Percentiles rank a stretch among this genome's conserved stretches.
Evolutionary conservation across 2,888 invertebrate species (phyloP).

Genomic region (Synergus laeviventris): DNA sequence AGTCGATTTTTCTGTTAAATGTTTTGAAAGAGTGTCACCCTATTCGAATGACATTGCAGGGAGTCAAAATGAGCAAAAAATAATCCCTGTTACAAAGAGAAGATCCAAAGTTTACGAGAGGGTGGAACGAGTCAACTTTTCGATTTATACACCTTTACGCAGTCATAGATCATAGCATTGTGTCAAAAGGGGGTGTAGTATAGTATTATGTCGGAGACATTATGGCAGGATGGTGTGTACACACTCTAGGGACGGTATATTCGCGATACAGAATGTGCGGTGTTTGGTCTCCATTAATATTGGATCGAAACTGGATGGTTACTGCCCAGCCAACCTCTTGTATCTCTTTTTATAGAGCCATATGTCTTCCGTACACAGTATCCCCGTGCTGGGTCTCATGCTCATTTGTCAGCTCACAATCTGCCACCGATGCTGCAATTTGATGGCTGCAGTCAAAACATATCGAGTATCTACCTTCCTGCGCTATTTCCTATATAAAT

Average conservation of each 20-base stretch:
- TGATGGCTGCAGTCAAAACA: slow-evolving; percentile 71
- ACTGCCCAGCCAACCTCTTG: slow-evolving; percentile 51
- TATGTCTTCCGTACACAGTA: slow-evolving; percentile 70
- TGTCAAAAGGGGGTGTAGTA: slow-evolving; percentile 45
- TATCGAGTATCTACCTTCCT: slow-evolving; percentile 51
- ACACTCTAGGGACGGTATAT: slow-evolving; percentile 42
- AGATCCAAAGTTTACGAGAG: slow-evolving; percentile 4
- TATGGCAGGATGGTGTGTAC: slow-evolving; percentile 43
- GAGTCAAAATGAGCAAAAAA: slow-evolving; percentile 2
- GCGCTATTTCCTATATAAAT: background rate
- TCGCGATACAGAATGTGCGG: slow-evolving; percentile 67
- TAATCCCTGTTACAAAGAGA: background rate
- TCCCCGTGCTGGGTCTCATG: slow-evolving; percentile 58
- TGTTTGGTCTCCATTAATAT: slow-evolving; percentile 76
- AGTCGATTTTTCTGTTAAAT: background rate
- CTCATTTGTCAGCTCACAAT: slow-evolving; percentile 75
- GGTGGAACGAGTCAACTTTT: slow-evolving; percentile 17
- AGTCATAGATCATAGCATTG: slow-evolving; percentile 47
- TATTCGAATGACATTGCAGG: background rate
- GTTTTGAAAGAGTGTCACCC: background rate
- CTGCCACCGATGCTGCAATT: slow-evolving; percentile 66
- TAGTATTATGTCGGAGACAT: slow-evolving; percentile 42
- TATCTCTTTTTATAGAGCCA: slow-evolving; percentile 72
- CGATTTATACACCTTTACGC: slow-evolving; percentile 29
- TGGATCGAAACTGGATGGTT: slow-evolving; percentile 63